Conservation (phyloP, 2,888 invertebrate genomes). For the Asteroscopus sphinx region DNA sequence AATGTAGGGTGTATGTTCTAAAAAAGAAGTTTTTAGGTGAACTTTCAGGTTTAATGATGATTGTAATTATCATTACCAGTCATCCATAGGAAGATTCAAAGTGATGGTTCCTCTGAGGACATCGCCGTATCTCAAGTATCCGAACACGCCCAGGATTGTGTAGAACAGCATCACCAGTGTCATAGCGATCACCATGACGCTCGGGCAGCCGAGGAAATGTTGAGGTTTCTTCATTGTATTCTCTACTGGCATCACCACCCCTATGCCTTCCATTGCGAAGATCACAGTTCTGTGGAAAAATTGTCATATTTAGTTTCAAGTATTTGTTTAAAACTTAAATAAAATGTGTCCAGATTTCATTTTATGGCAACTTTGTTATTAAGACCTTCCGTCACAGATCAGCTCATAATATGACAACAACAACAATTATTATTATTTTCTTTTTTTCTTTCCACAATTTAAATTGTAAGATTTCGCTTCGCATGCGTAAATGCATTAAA, state of each 20-base stretch:
- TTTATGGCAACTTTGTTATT: too few species aligned
- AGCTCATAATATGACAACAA: background rate
- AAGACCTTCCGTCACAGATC: too few species aligned
- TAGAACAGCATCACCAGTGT: constrained; percentile 94
- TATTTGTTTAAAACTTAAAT: too few species aligned
- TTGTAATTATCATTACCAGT: constrained; percentile 87
- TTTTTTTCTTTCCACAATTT: too few species aligned
- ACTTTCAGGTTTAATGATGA: too few species aligned
- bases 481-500: too few species aligned
- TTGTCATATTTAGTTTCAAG: background rate
- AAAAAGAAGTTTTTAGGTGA: too few species aligned
- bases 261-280: constrained; percentile 99
- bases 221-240: constrained; percentile 96
- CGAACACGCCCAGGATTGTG: constrained; percentile 95
- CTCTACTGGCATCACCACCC: constrained; percentile 97
- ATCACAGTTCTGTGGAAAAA: constrained; percentile 94
- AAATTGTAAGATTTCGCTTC: too few species aligned
- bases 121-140: constrained; percentile 95
- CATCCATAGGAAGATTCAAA: constrained; percentile 93
- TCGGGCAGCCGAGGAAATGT: constrained; percentile 94
- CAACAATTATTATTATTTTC: too few species aligned
- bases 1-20: too few species aligned
- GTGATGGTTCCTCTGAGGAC: constrained; percentile 93
- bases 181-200: constrained; percentile 96
- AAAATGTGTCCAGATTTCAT: too few species aligned